A percentile compares a stretch with the other conserved stretches of the same genome.
These are phyloP conservation scores for Sus scrofa DNA, from an alignment of 2,113 vertebrate genomes.

Conservation along the genomic window T2T-Sscrofa CM000819.6:9074501-9075000, in stretches of 20 bases:
- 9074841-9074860: conserved; percentile 78
- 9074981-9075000: conserved; percentile 46
- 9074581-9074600: background rate
- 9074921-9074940: background rate
- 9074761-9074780: background rate
- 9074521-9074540: conserved; percentile 39
- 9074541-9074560: background rate
- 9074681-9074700: conserved; percentile 68
- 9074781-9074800: background rate
- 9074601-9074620: conserved; percentile 88
- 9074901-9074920: background rate
- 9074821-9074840: background rate
- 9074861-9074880: conserved; percentile 82
- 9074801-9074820: background rate
- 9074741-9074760: background rate
- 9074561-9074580: background rate
- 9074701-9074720: conserved; percentile 34
- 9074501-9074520: background rate
- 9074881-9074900: background rate
- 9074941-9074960: background rate
- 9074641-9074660: conserved; percentile 90
- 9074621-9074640: conserved; percentile 90
- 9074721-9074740: background rate
- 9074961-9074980: conserved; percentile 36
- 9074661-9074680: conserved; percentile 89